These are phyloP conservation scores for Amphiprion clarkii DNA, from an alignment of 2,797 vertebrate genomes.

Conservation along the genomic window DNA sequence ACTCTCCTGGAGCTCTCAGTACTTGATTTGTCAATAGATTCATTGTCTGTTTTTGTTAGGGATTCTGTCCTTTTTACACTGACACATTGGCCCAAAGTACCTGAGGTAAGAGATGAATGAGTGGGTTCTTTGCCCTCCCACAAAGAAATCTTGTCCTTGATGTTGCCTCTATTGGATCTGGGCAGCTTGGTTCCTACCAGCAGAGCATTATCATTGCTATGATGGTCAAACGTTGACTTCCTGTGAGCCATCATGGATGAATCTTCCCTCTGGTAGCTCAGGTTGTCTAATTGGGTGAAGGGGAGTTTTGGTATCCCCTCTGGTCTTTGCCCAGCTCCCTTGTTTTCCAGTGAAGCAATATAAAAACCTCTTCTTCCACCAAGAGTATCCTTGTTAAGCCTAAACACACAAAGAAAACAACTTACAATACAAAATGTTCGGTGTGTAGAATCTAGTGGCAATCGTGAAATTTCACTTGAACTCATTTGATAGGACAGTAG, in stretches of 20 bases:
- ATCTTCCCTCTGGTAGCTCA: conserved; percentile 66
- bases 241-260: conserved; percentile 85
- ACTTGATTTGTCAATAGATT: conserved; percentile 52
- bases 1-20: conserved; percentile 71
- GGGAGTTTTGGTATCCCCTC: conserved; percentile 56
- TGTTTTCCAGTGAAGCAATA: conserved; percentile 51
- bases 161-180: conserved; percentile 87
- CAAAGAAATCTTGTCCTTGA: conserved; percentile 96
- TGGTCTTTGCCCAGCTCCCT: conserved; percentile 52
- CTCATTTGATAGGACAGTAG: too few species aligned
- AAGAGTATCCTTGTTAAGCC: conserved; percentile 52
- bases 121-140: conserved; percentile 93
- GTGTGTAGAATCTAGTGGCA: too few species aligned
- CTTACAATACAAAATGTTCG: not conserved
- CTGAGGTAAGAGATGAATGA: conserved; percentile 51
- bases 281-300: conserved; percentile 74
- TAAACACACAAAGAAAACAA: conserved; percentile 34
- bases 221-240: conserved; percentile 81
- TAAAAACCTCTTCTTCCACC: conserved; percentile 45
- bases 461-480: too few species aligned
- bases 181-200: conserved; percentile 78
- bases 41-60: conserved; percentile 70
- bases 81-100: conserved; percentile 31
- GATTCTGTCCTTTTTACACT: conserved; percentile 75
- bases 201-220: conserved; percentile 77